These are phyloP conservation scores for Panonychus citri DNA, from an alignment of 1,140 invertebrate species.

Conservation along the genomic window DNA sequence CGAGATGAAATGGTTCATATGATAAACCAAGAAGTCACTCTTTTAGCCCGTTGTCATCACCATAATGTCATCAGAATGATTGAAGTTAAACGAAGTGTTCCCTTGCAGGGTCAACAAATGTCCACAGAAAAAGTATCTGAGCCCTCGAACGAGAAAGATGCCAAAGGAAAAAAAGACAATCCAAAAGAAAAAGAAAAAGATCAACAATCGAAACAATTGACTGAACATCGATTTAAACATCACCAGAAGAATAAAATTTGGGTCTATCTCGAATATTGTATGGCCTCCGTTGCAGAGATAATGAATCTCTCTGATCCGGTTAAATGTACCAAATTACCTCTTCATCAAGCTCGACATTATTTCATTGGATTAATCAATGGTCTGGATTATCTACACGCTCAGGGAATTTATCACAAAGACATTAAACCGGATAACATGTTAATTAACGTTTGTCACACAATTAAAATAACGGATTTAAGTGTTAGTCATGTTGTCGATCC, in stretches of 20 bases:
- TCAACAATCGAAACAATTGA: background rate
- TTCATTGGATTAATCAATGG: conserved; percentile 81
- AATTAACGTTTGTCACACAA: conserved; percentile 58
- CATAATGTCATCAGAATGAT: background rate
- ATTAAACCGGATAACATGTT: conserved; percentile 96
- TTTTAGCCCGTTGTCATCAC: background rate
- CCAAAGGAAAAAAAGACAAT: conserved; percentile 24
- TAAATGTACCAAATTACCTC: conserved; percentile 56
- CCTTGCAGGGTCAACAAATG: no score
- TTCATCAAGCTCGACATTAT: conserved; percentile 71
- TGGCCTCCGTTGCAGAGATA: conserved; percentile 56
- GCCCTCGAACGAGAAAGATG: conserved; percentile 60
- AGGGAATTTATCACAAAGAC: conserved; percentile 92
- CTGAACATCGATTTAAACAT: background rate
- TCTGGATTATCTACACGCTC: conserved; percentile 82
- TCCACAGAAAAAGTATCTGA: conserved; percentile 54
- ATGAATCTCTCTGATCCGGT: conserved; percentile 52
- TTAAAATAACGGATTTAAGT: conserved; percentile 97
- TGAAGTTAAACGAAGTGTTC: background rate
- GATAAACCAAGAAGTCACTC: background rate
- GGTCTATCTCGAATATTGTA: conserved; percentile 37
- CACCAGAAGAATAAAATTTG: conserved; percentile 42
- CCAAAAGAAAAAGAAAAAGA: conserved; percentile 2
- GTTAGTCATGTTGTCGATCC: conserved; percentile 46
- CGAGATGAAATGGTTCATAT: background rate